These are phyloP conservation scores for Pangasianodon gigas DNA, from an alignment of 2,113 vertebrate species.

Conservation along the genomic window DNA sequence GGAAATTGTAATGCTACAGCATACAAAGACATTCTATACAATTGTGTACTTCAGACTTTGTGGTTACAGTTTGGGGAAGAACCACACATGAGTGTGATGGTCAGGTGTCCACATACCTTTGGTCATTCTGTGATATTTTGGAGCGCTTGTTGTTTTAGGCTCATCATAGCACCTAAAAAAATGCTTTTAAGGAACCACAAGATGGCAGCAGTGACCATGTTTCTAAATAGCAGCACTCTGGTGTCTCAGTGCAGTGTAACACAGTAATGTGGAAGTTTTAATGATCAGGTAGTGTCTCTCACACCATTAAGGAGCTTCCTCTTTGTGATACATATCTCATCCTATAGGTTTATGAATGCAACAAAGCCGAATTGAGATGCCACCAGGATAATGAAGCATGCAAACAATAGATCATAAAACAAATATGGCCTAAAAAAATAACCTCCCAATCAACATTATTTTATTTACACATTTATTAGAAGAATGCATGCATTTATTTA, in stretches of 20 bases:
- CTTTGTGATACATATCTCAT: background rate
- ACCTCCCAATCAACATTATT: background rate
- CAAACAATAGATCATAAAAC: background rate
- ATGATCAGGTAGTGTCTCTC: background rate
- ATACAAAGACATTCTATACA: too few species aligned
- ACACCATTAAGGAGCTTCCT: background rate
- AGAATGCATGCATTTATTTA: background rate
- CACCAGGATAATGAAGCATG: background rate
- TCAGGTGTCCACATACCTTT: background rate
- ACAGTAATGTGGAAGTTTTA: background rate
- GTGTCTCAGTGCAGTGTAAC: background rate
- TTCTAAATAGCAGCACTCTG: background rate
- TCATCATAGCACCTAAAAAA: background rate
- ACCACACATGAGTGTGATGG: background rate
- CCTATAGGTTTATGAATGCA: background rate
- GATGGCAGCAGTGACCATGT: constrained; percentile 19
- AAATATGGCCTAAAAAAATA: background rate
- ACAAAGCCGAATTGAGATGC: background rate
- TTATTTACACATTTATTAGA: background rate
- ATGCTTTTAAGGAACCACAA: constrained; percentile 3
- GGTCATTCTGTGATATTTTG: background rate
- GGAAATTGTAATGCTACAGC: too few species aligned
- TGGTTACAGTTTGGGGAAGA: background rate
- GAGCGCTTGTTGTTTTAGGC: background rate
- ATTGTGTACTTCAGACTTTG: background rate